These are phyloP conservation scores for Tachycineta bicolor DNA, from an alignment of 2,113 vertebrate species.

Conservation along the genomic window DNA sequence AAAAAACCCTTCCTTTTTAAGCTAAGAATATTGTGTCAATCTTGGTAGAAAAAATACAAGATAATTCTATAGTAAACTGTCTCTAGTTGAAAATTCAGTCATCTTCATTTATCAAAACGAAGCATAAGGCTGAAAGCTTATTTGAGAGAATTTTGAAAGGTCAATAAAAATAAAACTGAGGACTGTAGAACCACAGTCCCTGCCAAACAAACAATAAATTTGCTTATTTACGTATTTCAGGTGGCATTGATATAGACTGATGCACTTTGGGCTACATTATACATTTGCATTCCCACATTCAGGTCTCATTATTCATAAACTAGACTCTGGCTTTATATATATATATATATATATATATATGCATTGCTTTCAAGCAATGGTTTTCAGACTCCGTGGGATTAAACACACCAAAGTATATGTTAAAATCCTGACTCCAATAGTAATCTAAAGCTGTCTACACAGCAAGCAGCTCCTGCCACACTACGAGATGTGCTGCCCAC, in stretches of 20 bases:
- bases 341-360: not conserved
- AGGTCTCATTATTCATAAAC: not conserved
- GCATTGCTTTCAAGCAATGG: not conserved
- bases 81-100: not conserved
- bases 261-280: not conserved
- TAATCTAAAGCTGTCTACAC: not conserved
- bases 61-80: not conserved
- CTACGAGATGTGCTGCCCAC: not conserved
- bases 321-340: not conserved
- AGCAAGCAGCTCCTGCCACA: not conserved
- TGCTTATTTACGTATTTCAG: not conserved
- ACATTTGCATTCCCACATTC: not conserved
- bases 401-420: not conserved
- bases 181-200: not conserved
- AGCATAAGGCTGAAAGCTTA: not conserved
- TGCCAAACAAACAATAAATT: not conserved
- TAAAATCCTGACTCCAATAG: not conserved
- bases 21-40: not conserved
- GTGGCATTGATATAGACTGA: not conserved
- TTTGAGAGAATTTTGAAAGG: not conserved
- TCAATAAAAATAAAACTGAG: not conserved
- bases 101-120: not conserved
- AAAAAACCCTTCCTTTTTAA: not conserved
- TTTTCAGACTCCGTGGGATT: not conserved
- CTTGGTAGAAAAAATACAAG: not conserved